Evolutionary conservation across 1,140 invertebrate genomes (phyloP), one percentile per base, ranked within the genome.

Genomic region (Zaprionus lachaisei): DNA sequence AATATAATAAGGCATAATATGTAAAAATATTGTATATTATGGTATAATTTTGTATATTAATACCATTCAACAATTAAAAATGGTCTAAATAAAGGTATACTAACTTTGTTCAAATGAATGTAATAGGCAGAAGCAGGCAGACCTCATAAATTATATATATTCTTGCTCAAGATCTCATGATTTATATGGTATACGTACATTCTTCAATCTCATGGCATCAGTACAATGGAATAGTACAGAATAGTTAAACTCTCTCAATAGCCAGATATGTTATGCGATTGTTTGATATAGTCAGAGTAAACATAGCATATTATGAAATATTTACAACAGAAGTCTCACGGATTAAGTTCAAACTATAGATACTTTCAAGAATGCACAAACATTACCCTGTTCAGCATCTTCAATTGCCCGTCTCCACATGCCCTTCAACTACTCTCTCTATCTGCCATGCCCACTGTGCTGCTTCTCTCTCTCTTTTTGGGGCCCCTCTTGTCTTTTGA

Each of bases 161-260:
- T 11, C 9, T 11, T 31, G 9, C 9, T 31, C 31, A 11, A 9
- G 9, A 31, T 4, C 9, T 11, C 0, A 11, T 0, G 7, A 11
- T 31, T 31, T 0, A 31, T 31, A 31, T 31, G 9, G 0, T 3
- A 31, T 31, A 7, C 7, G 9, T 31, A 31, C 2, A 11, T 11
- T 31, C 9, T 0, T 31, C 0, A 31, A 0, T 26, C 31, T 31
- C 31, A 11, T 31, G 1, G 26, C 26, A 28, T 28, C 6, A 11
- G 9, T 31, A 0, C 9, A 0, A 31, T 11, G 2, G 3, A 0
- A 31, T 0, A 31, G 0, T 9, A 31, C 9, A 31, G 2, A 0
- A 31, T 0, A 31, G 9, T 31, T 0, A 4, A 15, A 5, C 34
- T 4, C 0, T 14, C 12, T 14, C 11, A 7, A 41, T 0, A 41